A percentile compares a stretch with the other conserved stretches of the same genome.
These are phyloP conservation scores for Idaea straminata DNA, from an alignment of 2,888 invertebrate genomes.

Conservation along the genomic window DNA sequence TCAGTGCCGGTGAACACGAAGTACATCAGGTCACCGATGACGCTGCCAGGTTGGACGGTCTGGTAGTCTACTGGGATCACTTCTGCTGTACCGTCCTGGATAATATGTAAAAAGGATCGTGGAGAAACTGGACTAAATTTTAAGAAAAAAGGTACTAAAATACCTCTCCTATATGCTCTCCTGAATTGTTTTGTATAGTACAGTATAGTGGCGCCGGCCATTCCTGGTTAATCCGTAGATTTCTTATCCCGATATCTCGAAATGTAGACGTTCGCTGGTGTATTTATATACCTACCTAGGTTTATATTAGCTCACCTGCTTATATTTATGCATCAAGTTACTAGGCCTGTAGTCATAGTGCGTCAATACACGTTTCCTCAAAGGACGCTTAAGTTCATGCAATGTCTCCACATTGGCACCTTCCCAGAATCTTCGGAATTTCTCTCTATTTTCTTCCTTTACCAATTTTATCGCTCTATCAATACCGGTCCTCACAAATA, in stretches of 20 bases:
- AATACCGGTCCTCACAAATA: conserved; percentile 2
- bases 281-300: background rate
- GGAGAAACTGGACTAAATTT: no score
- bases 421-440: conserved; percentile 30
- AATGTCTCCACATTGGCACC: conserved; percentile 9
- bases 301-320: conserved; percentile 24
- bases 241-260: no score
- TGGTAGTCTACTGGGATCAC: conserved; percentile 50
- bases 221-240: no score
- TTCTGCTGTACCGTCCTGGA: conserved; percentile 33
- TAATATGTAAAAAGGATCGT: background rate
- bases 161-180: no score
- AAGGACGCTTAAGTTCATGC: conserved; percentile 22
- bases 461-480: conserved; percentile 22
- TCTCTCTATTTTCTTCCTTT: conserved; percentile 34
- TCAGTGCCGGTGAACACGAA: conserved; percentile 50
- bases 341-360: conserved; percentile 43
- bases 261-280: background rate
- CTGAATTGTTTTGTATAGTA: no score
- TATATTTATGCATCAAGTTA: conserved; percentile 36
- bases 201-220: no score
- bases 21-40: conserved; percentile 47
- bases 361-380: conserved; percentile 28
- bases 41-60: conserved; percentile 43
- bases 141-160: no score